These are phyloP conservation scores for Syngnathus scovelli DNA, from an alignment of 2,113 vertebrate species.

Conservation along the genomic window DNA sequence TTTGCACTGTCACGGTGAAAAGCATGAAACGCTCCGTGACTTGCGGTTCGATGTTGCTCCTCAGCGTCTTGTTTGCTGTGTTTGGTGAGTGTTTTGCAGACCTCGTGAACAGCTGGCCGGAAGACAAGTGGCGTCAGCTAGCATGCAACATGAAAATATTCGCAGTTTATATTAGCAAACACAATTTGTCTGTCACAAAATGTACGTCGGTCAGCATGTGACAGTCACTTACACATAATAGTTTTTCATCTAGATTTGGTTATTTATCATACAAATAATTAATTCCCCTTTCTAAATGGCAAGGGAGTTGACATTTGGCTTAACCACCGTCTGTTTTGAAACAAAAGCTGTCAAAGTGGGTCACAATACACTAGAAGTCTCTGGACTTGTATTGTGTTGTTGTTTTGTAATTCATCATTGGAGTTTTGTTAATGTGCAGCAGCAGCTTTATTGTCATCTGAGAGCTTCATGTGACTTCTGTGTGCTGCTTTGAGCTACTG, in stretches of 20 bases:
- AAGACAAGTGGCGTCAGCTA: neutral
- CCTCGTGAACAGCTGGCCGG: neutral
- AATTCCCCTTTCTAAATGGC: neutral
- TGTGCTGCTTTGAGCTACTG: conserved; percentile 41
- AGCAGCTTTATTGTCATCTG: conserved; percentile 37
- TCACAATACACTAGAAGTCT: neutral
- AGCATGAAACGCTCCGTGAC: conserved; percentile 48
- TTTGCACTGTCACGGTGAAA: neutral
- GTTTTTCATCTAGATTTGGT: neutral
- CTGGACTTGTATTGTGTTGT: neutral
- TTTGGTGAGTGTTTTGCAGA: conserved; percentile 58
- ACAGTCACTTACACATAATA: neutral
- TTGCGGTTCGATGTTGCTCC: conserved; percentile 9
- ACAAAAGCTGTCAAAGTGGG: neutral
- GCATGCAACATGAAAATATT: neutral
- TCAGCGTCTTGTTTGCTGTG: conserved; percentile 33
- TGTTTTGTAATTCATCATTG: neutral
- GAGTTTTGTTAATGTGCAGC: conserved; percentile 25
- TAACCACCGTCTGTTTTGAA: neutral
- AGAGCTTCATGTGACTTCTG: conserved; percentile 38
- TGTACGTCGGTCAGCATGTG: neutral
- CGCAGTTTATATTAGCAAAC: neutral
- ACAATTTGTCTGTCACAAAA: neutral
- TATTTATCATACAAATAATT: neutral
- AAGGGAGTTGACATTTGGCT: neutral